Conservation (phyloP, 2,797 vertebrate genomes). For the Myoxocephalus aenaeus region DNA sequence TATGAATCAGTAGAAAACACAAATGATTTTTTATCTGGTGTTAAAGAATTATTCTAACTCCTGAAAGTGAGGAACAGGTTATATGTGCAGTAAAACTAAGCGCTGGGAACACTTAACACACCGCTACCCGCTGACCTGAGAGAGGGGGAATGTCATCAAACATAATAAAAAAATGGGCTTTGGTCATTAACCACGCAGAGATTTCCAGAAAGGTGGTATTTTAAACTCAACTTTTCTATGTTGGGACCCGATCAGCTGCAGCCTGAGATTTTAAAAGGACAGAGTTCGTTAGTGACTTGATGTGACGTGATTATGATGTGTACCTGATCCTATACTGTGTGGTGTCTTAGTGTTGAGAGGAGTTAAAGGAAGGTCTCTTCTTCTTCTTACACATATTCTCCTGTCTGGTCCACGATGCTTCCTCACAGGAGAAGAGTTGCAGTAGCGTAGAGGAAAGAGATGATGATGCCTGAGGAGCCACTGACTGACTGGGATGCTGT, state of each 20-base stretch:
- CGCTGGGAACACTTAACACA: constrained; percentile 12
- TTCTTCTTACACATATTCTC: constrained; percentile 4
- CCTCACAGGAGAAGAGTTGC: neutral
- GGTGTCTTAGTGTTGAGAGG: neutral
- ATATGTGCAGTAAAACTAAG: neutral
- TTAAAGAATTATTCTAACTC: constrained; percentile 1
- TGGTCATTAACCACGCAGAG: neutral
- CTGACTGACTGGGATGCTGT: neutral
- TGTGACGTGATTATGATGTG: neutral
- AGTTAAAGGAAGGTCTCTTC: neutral
- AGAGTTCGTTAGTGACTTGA: constrained; percentile 28
- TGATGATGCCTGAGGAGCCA: neutral
- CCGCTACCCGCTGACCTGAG: neutral
- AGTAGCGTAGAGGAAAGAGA: neutral
- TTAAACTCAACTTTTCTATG: constrained; percentile 20
- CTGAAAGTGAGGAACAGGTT: neutral
- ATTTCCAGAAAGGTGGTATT: constrained; percentile 14
- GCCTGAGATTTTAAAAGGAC: constrained; percentile 1
- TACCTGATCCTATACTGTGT: neutral
- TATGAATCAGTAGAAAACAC: neutral
- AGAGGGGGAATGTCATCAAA: neutral
- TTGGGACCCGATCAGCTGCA: constrained; percentile 19
- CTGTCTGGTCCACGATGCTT: constrained; percentile 1
- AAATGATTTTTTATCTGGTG: neutral
- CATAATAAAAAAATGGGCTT: neutral